Evolutionary conservation across 2,113 vertebrate genomes (phyloP).

Genomic region (Microtus montanus): DNA sequence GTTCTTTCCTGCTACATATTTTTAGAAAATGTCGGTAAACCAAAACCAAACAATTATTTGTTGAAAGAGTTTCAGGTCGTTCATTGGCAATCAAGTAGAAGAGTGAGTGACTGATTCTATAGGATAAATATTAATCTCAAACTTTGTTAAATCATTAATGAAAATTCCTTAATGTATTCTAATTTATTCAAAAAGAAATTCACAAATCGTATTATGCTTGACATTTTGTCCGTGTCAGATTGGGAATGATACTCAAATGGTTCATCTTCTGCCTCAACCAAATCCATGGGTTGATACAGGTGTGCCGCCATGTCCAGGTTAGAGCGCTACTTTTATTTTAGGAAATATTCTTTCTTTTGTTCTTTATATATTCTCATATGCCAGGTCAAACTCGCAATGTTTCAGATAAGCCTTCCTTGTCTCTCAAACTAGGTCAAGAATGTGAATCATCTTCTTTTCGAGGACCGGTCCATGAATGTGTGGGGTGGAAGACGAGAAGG

Average conservation of each 20-base stretch:
- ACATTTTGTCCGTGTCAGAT: not conserved
- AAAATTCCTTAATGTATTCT: conserved; percentile 14
- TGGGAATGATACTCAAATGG: not conserved
- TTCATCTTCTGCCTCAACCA: not conserved
- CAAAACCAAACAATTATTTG: not conserved
- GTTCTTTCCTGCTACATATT: not conserved
- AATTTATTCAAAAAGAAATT: not conserved
- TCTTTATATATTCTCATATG: not conserved
- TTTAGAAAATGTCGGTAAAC: not conserved
- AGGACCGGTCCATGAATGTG: not conserved
- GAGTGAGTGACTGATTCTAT: not conserved
- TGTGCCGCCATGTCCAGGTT: not conserved
- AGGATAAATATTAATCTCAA: not conserved
- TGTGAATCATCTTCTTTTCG: not conserved
- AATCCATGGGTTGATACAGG: not conserved
- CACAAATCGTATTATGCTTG: not conserved
- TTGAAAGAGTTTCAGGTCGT: not conserved
- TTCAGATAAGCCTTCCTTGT: not conserved
- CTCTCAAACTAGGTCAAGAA: not conserved
- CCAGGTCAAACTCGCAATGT: not conserved
- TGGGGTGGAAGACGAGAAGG: not conserved
- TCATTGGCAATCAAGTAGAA: not conserved
- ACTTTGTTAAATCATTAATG: conserved; percentile 11
- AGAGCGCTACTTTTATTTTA: not conserved
- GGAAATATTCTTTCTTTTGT: not conserved